Conservation (phyloP, 2,113 vertebrate genomes). For the Eretmochelys imbricata region DNA sequence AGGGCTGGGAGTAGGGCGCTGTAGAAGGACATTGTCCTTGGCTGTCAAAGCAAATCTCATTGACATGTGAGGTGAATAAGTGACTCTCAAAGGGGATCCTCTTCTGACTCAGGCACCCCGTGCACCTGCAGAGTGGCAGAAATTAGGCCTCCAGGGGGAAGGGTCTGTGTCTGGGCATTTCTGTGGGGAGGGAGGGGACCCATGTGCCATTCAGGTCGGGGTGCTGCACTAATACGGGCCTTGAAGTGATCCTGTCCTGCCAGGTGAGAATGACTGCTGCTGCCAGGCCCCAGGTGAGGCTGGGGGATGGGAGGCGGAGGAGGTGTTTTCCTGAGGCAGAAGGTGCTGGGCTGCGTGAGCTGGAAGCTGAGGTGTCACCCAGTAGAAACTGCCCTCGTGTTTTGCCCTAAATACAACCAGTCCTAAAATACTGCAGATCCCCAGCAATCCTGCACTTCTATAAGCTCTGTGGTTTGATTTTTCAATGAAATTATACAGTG, state of each 20-base stretch:
- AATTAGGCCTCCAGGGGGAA: not conserved
- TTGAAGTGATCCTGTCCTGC: not conserved
- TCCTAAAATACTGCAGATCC: not conserved
- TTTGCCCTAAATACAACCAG: not conserved
- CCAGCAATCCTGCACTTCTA: conserved; percentile 33
- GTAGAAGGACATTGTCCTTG: not conserved
- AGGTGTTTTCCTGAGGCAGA: not conserved
- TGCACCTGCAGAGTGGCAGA: not conserved
- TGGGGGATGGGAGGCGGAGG: not conserved
- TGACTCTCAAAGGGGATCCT: not conserved
- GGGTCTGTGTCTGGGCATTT: not conserved
- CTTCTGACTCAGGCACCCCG: no score
- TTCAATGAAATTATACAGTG: conserved; percentile 65
- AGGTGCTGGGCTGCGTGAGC: not conserved
- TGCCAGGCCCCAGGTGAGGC: not conserved
- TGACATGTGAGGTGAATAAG: not conserved
- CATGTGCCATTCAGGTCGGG: no score
- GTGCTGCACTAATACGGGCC: not conserved
- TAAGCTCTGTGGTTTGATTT: conserved; percentile 50
- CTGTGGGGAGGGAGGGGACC: no score
- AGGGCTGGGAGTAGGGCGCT: no score
- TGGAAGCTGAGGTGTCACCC: not conserved
- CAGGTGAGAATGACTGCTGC: no score
- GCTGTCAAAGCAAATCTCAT: no score
- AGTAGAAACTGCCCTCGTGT: not conserved